Evolutionary conservation across 2,888 invertebrate species (phyloP), one percentile per base, ranked within the genome.

Genomic region (Oxyscelio sp.): DNA sequence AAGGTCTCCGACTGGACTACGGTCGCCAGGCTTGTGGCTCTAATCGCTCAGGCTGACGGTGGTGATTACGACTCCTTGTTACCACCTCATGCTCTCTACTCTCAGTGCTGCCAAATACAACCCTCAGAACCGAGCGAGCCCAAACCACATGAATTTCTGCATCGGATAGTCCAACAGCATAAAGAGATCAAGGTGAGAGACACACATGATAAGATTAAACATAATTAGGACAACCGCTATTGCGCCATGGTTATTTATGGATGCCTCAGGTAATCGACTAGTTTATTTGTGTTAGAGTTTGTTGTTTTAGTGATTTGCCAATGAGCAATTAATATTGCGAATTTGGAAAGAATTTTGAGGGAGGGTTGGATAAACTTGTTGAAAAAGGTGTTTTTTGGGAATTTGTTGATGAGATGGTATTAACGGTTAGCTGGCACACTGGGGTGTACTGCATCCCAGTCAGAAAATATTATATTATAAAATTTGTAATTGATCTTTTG

Each of bases 1-100:
- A 96, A 96, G 73, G 96, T 97, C 8, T 95, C 96, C 17, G 96
- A 97, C 90, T 96, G 96, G 95, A 95, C 96, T 89, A 96, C 96
- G 27, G 96, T 97, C 4, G 96, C 96, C 52, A 95, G 96, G 89
- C 95, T 98, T 86, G 96, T 97, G 50, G 98, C 98, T 13, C 95
- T 97, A 86, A 96, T 98, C 85, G 97, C 97, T 5, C 93, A 96
- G 91, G 96, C 97, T 13, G 97, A 97, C 91, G 95, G 95, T 9
- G 97, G 97, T 5, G 96, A 97, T 93, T 96, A 96, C 91, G 96
- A 96, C 75, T 95, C 95, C 4, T 94, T 96, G 52, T 94, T 95
- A 70, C 96, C 96, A 0, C 96, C 96, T 0, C 95, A 95, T 70
- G 95, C 95, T 78, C 94, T 96, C 54, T 97, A 96, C 92, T 95